phyloP scores from a whole-genome alignment of 2,113 vertebrate species.

The Lepus timidus region DNA sequence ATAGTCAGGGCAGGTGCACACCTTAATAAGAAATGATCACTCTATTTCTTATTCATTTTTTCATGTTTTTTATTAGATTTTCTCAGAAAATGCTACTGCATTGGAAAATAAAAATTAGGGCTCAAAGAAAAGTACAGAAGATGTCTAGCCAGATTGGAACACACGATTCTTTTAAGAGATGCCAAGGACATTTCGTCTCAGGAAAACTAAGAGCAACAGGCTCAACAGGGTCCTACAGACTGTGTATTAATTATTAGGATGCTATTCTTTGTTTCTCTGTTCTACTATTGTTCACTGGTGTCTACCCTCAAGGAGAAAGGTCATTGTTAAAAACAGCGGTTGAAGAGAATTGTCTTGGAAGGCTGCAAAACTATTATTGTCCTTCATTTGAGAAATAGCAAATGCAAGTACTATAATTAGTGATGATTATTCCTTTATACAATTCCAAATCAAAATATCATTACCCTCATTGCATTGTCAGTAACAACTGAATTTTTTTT shows the following conservation, averaged over 20 bases:
- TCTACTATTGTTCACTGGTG: background rate
- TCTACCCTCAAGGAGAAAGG: background rate
- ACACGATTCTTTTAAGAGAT: conserved; percentile 54
- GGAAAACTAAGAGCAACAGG: background rate
- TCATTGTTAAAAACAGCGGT: background rate
- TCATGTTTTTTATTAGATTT: conserved; percentile 55
- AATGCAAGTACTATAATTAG: background rate
- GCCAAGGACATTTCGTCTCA: conserved; percentile 30
- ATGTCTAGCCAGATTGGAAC: background rate
- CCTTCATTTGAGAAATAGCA: background rate
- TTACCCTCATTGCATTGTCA: background rate
- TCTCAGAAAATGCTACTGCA: conserved; percentile 33
- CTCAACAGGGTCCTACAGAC: background rate
- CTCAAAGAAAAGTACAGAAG: background rate
- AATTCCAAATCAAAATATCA: background rate
- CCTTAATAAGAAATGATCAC: conserved; percentile 7
- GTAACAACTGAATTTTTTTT: conserved; percentile 16
- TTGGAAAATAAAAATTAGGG: conserved; percentile 7
- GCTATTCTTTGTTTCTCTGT: conserved; percentile 8
- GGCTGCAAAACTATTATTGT: background rate
- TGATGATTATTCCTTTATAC: background rate
- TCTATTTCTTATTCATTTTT: conserved; percentile 36
- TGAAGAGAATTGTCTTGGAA: background rate
- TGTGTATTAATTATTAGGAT: background rate
- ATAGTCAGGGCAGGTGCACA: background rate